Base-by-base conservation (phyloP, 1,140 invertebrate species). In the Lanistes nyassanus region DNA sequence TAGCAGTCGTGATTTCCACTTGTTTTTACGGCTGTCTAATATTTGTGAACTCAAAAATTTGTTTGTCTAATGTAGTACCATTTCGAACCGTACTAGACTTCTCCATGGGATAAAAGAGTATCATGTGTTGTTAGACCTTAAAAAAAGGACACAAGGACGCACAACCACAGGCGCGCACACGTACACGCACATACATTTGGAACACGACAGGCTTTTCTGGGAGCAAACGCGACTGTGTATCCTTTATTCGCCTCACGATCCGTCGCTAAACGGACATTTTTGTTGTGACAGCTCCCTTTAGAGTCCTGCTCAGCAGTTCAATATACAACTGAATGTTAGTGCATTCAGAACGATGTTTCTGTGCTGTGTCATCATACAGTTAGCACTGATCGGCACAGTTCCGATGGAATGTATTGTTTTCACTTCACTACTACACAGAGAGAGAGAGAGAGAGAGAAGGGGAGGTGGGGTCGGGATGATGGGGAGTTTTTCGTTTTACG, bases 151-250 rank as follows among this genome's bases (percentile, higher is more conserved):
- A 5, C 62, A 64, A 9, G 31, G 4, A 64, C 26, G 31, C 62
- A 64, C 62, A 64, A 29, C 31, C 62, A 64, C 62, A 34, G 29
- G 23, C 62, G 37, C 9, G 37, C 62, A 64, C 62, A 64, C 62
- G 37, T 6, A 64, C 62, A 64, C 62, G 37, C 62, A 31, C 62
- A 64, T 36, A 64, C 62, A 64, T 6, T 36, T 26, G 29, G 4
- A 64, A 7, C 19, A 29, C 34, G 31, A 65, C 9, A 65, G 31
- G 23, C 62, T 36, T 29, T 7, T 36, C 7, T 19, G 21, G 31
- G 1, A 0, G 23, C 31, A 21, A 29, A 31, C 5, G 6, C 6
- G 29, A 6, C 4, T 31, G 13, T 31, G 23, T 6, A 5, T 36
- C 11, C 29, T 2, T 36, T 13, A 1, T 5, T 19, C 1, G 21